phyloP scores from a whole-genome alignment of 2,113 vertebrate genomes.

The Leiothrix lutea region DNA sequence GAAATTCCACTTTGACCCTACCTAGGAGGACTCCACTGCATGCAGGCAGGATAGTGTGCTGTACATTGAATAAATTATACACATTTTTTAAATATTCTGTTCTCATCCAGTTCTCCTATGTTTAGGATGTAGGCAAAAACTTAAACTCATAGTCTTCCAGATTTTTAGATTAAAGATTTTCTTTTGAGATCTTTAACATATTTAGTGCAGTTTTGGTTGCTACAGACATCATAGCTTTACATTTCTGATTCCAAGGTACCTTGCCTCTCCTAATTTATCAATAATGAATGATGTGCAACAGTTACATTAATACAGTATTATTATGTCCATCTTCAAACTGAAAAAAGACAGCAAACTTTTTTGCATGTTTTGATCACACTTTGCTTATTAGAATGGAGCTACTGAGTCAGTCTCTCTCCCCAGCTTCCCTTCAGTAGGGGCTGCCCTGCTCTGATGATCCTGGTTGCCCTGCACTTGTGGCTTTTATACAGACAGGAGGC shows the following conservation, averaged over 20 bases:
- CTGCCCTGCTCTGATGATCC: not conserved
- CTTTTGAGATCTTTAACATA: not conserved
- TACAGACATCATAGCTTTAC: not conserved
- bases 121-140: not conserved
- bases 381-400: not conserved
- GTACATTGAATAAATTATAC: rapidly evolving
- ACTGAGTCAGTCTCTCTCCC: not conserved
- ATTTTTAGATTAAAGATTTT: not conserved
- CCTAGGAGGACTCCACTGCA: not conserved
- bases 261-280: not conserved
- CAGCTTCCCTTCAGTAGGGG: not conserved
- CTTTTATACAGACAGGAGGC: not conserved
- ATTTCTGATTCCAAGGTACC: not conserved
- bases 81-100: not conserved
- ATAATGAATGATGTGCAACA: not conserved
- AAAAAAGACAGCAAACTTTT: not conserved
- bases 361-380: not conserved
- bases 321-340: not conserved
- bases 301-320: not conserved
- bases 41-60: not conserved
- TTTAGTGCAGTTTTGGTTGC: not conserved
- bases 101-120: not conserved
- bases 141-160: not conserved
- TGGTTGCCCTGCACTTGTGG: not conserved
- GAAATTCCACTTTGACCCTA: not conserved